A percentile compares a stretch with the other conserved stretches of the same genome.
Conservation (phyloP, 2,797 vertebrate species). For the Labroides dimidiatus region DNA sequence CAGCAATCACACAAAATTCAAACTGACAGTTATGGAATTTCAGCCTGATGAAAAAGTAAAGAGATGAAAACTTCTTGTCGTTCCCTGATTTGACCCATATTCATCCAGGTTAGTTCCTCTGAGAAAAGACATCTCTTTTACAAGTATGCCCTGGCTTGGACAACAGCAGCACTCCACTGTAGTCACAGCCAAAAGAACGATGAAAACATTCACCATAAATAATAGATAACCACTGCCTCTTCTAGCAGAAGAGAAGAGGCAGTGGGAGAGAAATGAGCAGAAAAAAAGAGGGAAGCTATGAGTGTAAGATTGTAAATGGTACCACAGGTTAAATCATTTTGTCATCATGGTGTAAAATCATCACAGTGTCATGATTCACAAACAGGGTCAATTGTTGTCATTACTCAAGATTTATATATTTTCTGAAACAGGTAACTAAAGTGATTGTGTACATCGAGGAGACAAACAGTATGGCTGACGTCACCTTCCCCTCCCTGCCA, state of each 20-base stretch:
- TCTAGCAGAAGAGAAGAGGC: conserved; percentile 14
- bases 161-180: conserved; percentile 53
- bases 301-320: conserved; percentile 16
- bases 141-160: conserved; percentile 32
- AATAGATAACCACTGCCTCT: too few species aligned
- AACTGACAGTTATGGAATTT: conserved; percentile 14
- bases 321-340: conserved; percentile 6
- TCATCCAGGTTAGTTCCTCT: conserved; percentile 49
- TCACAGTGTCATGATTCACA: background rate
- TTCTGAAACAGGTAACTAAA: conserved; percentile 85
- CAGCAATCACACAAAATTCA: conserved; percentile 15
- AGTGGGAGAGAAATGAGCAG: conserved; percentile 23
- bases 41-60: conserved; percentile 32
- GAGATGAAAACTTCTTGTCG: conserved; percentile 11
- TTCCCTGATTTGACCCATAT: conserved; percentile 46
- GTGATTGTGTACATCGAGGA: conserved; percentile 97
- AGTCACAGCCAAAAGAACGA: conserved; percentile 31
- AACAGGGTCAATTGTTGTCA: background rate
- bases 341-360: background rate
- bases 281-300: conserved; percentile 11
- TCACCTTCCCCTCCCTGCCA: conserved; percentile 94
- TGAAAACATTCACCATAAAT: conserved; percentile 63
- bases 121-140: conserved; percentile 52
- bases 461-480: conserved; percentile 92
- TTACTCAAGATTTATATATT: background rate